Percentiles rank a stretch among this genome's conserved stretches.
These are phyloP conservation scores for Halictus ligatus DNA, from an alignment of 2,888 invertebrate species.

Conservation along the genomic window DNA sequence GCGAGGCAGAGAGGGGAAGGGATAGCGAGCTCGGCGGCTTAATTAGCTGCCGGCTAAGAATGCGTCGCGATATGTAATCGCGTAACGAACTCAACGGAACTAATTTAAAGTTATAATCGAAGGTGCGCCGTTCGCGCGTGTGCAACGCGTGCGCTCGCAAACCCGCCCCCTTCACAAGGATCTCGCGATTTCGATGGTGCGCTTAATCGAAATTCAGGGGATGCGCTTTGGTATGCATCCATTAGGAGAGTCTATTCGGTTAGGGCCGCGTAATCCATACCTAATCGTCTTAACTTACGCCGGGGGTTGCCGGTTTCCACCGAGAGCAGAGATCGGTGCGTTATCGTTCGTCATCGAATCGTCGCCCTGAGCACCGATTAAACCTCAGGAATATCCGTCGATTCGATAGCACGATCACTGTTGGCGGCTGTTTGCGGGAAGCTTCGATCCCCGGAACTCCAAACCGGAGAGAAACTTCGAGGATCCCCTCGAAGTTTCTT, in stretches of 20 bases:
- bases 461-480: background rate
- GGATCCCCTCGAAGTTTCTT: background rate
- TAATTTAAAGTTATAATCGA: conserved; percentile 66
- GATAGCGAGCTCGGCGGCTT: conserved; percentile 18
- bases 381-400: background rate
- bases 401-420: background rate
- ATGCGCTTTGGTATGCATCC: conserved; percentile 48
- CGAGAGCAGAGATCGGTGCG: conserved; percentile 26
- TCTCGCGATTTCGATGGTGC: conserved; percentile 36
- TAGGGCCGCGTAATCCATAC: conserved; percentile 25
- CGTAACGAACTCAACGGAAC: conserved; percentile 56
- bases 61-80: conserved; percentile 57
- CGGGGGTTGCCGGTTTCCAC: conserved; percentile 2
- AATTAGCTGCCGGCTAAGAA: conserved; percentile 55
- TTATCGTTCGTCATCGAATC: conserved; percentile 33
- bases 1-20: background rate
- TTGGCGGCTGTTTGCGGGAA: background rate
- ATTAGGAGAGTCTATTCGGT: conserved; percentile 42
- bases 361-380: conserved; percentile 16
- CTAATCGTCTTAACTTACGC: conserved; percentile 47
- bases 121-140: conserved; percentile 18
- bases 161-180: background rate
- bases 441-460: background rate
- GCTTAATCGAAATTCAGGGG: conserved; percentile 64
- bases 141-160: conserved; percentile 1